A percentile compares a stretch with the other conserved stretches of the same genome.
phyloP scores from a whole-genome alignment of 2,797 vertebrate species.

The Acipenser transmontanus region DNA sequence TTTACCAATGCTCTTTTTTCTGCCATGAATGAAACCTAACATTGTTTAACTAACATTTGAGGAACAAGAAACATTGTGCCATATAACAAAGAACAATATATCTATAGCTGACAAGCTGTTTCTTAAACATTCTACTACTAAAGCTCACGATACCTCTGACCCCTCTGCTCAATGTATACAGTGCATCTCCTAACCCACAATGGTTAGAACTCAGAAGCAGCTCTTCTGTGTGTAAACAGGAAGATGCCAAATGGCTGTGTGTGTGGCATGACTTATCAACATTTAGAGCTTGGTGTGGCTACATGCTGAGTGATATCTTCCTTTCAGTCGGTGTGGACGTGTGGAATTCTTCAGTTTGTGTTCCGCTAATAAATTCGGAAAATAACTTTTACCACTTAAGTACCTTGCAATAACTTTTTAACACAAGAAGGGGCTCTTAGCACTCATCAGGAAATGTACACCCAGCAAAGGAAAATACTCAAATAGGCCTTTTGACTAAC shows the following conservation, averaged over 20 bases:
- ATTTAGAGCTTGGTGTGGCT: slow-evolving; percentile 47
- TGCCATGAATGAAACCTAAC: slow-evolving; percentile 43
- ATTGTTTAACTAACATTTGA: slow-evolving; percentile 58
- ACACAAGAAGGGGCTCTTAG: neutral
- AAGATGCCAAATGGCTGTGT: slow-evolving; percentile 33
- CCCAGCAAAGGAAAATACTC: neutral
- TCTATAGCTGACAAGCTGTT: slow-evolving; percentile 5
- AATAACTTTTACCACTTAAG: too few relatives aligned
- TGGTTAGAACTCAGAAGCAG: too few relatives aligned
- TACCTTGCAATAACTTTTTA: too few relatives aligned
- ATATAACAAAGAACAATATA: slow-evolving; percentile 45
- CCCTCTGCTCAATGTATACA: too few relatives aligned
- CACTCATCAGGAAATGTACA: neutral
- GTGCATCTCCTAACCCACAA: too few relatives aligned
- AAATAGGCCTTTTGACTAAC: too few relatives aligned
- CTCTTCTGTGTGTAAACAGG: slow-evolving; percentile 42
- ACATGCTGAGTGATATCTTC: slow-evolving; percentile 58
- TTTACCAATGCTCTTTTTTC: slow-evolving; percentile 51
- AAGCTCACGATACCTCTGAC: too few relatives aligned
- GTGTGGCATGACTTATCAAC: slow-evolving; percentile 19
- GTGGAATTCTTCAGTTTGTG: slow-evolving; percentile 30
- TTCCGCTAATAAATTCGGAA: slow-evolving; percentile 40
- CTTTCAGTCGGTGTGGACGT: slow-evolving; percentile 25
- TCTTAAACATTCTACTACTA: neutral
- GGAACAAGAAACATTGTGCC: slow-evolving; percentile 60